These are phyloP conservation scores for Phylloscopus trochilus DNA, from an alignment of 2,113 vertebrate genomes.

Conservation along the genomic window DNA sequence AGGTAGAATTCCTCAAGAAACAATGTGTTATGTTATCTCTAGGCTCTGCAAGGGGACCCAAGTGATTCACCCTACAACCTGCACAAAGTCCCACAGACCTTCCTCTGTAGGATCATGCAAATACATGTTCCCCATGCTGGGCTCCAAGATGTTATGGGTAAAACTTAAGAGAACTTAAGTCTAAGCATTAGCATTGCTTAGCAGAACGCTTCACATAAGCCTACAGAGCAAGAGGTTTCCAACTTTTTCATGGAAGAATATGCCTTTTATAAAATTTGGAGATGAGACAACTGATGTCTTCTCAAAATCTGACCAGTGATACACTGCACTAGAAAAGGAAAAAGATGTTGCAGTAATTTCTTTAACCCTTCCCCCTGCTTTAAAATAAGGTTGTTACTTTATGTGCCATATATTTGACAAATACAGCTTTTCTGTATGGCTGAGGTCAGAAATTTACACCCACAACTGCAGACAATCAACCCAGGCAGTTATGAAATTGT, in stretches of 20 bases:
- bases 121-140: background rate
- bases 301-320: background rate
- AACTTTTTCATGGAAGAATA: background rate
- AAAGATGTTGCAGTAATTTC: background rate
- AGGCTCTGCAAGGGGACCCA: background rate
- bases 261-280: background rate
- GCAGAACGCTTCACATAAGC: background rate
- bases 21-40: background rate
- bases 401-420: background rate
- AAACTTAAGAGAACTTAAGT: background rate
- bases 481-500: background rate
- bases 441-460: background rate
- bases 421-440: background rate
- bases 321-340: background rate
- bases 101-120: background rate
- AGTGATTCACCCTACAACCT: background rate
- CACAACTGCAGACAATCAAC: background rate
- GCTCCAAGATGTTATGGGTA: background rate
- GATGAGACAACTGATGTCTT: background rate
- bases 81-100: background rate
- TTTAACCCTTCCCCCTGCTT: accelerated
- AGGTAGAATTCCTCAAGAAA: background rate
- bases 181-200: background rate
- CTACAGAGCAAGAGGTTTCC: background rate
- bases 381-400: background rate